Conservation (phyloP, 1,140 invertebrate species). For the Lutraria rhynchaena region DNA sequence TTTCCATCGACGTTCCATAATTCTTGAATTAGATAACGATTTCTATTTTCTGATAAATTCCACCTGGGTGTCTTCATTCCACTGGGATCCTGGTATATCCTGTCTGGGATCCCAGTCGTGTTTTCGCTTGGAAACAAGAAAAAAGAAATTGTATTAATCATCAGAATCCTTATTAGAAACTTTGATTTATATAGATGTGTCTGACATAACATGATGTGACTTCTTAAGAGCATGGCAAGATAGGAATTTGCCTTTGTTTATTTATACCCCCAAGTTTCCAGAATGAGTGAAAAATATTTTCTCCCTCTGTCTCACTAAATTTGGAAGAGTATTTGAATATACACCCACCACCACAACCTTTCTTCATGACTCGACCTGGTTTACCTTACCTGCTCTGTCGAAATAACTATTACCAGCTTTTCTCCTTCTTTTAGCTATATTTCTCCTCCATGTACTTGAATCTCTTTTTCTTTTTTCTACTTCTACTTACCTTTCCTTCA, state of each 20-base stretch:
- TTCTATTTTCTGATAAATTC: too few species aligned
- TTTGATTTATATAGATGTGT: too few species aligned
- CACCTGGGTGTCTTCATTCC: too few species aligned
- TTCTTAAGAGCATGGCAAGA: too few species aligned
- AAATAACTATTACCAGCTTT: conserved; percentile 20
- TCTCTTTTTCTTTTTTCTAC: conserved; percentile 14
- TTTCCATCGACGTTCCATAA: too few species aligned
- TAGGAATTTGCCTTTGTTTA: conserved; percentile 8
- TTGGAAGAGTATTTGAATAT: background rate
- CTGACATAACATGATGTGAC: too few species aligned
- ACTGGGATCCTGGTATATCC: too few species aligned
- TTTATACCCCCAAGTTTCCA: background rate
- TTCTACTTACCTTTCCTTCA: background rate
- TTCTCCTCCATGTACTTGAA: conserved; percentile 23
- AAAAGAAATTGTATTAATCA: too few species aligned
- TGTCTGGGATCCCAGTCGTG: too few species aligned
- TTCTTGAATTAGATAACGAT: too few species aligned
- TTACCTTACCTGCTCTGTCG: background rate
- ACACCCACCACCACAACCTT: background rate
- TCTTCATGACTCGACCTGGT: background rate
- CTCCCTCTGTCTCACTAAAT: background rate
- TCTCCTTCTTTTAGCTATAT: conserved; percentile 8
- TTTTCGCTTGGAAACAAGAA: too few species aligned
- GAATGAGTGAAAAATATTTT: background rate
- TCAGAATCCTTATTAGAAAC: too few species aligned